Base-by-base conservation (phyloP, 2,113 vertebrate genomes). In the Orthonyx spaldingii region DNA sequence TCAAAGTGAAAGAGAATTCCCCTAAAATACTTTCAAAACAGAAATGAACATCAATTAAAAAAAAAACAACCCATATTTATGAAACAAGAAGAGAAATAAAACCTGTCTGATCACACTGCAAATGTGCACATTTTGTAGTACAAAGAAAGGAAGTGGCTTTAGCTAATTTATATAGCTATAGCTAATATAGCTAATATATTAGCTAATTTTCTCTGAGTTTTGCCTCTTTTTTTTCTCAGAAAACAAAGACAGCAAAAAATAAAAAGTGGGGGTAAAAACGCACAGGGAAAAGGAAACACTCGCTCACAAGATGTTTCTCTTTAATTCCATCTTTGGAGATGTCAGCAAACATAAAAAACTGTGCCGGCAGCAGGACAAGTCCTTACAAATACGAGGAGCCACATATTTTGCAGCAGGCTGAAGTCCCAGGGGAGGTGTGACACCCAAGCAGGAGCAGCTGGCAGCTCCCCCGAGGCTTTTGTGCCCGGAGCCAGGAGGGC, bases 1-100 rank as follows among this genome's bases (percentile, higher is more conserved):
- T 84, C 52, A 81, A 66, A 95, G 75, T 35, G 82, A 76, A 87
- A 88, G 42, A 91, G 32, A 87, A 79, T 37, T 65, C 39, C 79
- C 13, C 39, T 90, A 64, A 77, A 93, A 90, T 32, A 57, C 28
- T 75, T 92, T 56, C 20, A 70, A 74, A 93, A 59, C 22, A 91
- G 47, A 87, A 89, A 87, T 22, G 1, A 79, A 64, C 16, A 88
- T 30, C 6, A 69, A 44, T 85, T 70, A 1, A 3, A 61, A 11
- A 32, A 56, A 74, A 57, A 39, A 37, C 32, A 68, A 33, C 13
- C 27, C 28, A 32, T 33, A 63, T 80, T 80, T 90, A 63, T 46
- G 59, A 55, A 83, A 84, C 0, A 8, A 84, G 23, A 66, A 64
- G 35, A 84, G 60, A 90, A 94, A 88, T 63, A 83, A 90, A 77